Conservation (phyloP, 1,140 invertebrate species). For the Philopotamus ludificatus region DNA sequence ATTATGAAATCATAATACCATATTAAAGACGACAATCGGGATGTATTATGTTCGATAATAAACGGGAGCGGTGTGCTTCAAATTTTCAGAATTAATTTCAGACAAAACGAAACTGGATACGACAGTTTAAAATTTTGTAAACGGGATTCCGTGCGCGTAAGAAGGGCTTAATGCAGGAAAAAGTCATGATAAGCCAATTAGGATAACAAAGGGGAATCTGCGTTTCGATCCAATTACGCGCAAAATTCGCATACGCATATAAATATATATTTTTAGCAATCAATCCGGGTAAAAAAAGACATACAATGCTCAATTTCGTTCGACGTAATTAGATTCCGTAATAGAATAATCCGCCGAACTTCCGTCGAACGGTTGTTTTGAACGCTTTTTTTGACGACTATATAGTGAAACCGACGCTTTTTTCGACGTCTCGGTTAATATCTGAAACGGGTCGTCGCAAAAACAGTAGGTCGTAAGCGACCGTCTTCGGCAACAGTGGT, state of each 20-base stretch:
- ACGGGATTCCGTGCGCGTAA: too few species aligned
- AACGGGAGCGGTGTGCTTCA: too few species aligned
- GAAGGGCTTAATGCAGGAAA: not conserved
- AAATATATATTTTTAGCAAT: not conserved
- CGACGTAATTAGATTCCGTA: not conserved
- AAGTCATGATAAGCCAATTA: conserved; percentile 7
- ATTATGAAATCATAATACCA: not conserved
- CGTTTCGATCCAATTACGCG: conserved; percentile 12
- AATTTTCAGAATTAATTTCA: too few species aligned
- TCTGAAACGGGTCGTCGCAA: conserved; percentile 10
- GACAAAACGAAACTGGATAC: too few species aligned
- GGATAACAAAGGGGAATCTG: conserved; percentile 9
- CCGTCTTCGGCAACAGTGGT: not conserved
- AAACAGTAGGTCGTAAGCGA: not conserved
- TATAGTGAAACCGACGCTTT: not conserved
- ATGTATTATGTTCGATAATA: too few species aligned
- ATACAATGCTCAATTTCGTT: not conserved
- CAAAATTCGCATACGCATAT: too few species aligned
- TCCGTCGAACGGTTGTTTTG: not conserved
- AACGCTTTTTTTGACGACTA: conserved; percentile 1
- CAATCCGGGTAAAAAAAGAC: not conserved
- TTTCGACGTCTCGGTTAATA: conserved; percentile 20
- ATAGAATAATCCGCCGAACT: not conserved
- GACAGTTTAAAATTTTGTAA: too few species aligned
- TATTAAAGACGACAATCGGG: too few species aligned